Conservation (phyloP, 2,113 vertebrate species). For the Zosterops hypoxanthus region DNA sequence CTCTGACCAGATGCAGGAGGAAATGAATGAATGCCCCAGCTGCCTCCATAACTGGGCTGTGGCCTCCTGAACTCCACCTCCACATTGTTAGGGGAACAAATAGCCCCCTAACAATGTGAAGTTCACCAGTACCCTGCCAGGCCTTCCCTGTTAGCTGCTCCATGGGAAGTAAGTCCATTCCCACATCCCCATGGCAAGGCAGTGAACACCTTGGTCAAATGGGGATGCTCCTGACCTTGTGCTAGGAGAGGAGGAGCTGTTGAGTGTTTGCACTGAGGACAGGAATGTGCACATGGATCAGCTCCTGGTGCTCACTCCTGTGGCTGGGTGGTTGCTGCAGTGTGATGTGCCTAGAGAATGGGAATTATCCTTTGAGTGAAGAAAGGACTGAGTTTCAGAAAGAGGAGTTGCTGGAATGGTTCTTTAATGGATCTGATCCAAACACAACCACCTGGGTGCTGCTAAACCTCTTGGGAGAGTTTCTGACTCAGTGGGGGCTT, state of each 20-base stretch:
- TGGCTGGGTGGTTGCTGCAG: neutral
- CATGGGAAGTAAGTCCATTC: rapidly evolving
- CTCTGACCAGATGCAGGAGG: neutral
- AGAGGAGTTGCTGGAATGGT: neutral
- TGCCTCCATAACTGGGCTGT: neutral
- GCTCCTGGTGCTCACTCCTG: neutral
- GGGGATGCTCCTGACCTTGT: neutral
- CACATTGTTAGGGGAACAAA: neutral
- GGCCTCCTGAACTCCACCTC: neutral
- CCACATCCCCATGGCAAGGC: neutral
- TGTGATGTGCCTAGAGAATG: neutral
- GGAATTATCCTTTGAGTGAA: neutral
- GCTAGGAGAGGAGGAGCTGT: neutral
- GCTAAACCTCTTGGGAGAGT: neutral
- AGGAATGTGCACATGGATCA: neutral
- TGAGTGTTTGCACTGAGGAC: neutral
- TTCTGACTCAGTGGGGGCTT: neutral
- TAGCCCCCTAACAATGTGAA: neutral
- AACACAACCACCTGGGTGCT: neutral
- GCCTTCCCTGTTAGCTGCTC: neutral
- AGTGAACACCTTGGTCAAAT: neutral
- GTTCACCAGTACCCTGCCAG: neutral
- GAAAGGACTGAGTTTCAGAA: neutral
- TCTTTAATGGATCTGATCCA: neutral
- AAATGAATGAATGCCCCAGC: neutral